Percentiles rank a stretch among this genome's conserved stretches.
phyloP scores from a whole-genome alignment of 2,797 vertebrate genomes.

The Bucorvus abyssinicus region DNA sequence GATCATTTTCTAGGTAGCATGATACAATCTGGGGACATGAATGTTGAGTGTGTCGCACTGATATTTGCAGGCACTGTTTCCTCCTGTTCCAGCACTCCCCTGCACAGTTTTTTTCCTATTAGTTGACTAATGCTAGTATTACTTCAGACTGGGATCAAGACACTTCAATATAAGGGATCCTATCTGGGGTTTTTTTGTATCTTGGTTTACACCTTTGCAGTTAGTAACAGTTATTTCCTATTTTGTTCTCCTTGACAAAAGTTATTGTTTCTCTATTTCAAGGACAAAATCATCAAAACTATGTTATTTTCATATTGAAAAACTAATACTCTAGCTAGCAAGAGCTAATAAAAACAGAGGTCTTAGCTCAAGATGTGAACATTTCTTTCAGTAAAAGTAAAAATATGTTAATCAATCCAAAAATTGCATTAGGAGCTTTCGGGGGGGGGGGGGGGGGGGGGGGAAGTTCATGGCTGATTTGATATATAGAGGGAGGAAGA shows the following conservation, averaged over 20 bases:
- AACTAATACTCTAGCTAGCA: neutral
- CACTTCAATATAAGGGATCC: neutral
- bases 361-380: neutral
- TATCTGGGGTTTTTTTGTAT: accelerated
- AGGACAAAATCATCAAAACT: neutral
- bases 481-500: neutral
- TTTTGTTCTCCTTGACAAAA: neutral
- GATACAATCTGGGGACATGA: accelerated
- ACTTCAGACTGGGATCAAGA: neutral
- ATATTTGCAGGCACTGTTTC: neutral
- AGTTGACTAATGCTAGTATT: neutral
- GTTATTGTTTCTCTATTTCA: neutral
- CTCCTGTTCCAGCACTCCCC: neutral
- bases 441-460: too few relatives aligned
- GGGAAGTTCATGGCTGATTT: neutral
- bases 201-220: neutral
- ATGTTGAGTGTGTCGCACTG: neutral
- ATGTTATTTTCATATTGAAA: neutral
- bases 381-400: neutral
- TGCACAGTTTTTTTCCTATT: neutral
- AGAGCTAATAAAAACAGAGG: neutral
- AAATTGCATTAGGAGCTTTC: neutral
- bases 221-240: neutral
- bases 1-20: neutral
- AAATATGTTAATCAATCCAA: neutral